A percentile compares a stretch with the other conserved stretches of the same genome.
Conservation (phyloP, 2,113 vertebrate genomes). For the Artemisiospiza belli region DNA sequence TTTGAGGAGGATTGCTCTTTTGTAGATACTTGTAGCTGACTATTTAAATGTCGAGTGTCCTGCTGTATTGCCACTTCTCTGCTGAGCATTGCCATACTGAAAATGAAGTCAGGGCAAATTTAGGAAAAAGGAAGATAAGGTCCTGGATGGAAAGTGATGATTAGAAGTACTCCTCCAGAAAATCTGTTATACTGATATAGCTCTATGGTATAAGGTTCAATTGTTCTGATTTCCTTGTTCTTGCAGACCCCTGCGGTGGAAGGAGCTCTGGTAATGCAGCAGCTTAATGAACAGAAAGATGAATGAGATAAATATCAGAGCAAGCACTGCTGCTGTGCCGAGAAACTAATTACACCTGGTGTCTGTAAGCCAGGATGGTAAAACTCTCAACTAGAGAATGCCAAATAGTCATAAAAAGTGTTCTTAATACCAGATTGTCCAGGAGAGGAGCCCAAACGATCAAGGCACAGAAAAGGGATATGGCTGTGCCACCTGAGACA, state of each 20-base stretch:
- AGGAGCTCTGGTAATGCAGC: not conserved
- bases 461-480: not conserved
- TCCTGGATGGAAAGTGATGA: not conserved
- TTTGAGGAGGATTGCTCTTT: not conserved
- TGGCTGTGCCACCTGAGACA: not conserved
- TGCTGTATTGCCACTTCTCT: not conserved
- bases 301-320: constrained; percentile 9
- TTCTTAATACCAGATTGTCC: not conserved
- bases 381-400: not conserved
- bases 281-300: constrained; percentile 29
- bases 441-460: not conserved
- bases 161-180: not conserved
- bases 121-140: not conserved
- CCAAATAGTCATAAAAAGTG: not conserved
- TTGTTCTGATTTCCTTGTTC: not conserved
- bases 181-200: not conserved
- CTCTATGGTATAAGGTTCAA: not conserved
- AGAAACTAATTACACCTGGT: not conserved
- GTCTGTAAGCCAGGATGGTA: not conserved
- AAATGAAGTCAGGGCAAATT: not conserved
- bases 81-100: not conserved
- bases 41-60: not conserved
- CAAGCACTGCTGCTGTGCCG: not conserved
- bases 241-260: not conserved
- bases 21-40: not conserved